Evolutionary conservation across 2,888 invertebrate genomes (phyloP).

Genomic region (Endomychus coccineus): DNA sequence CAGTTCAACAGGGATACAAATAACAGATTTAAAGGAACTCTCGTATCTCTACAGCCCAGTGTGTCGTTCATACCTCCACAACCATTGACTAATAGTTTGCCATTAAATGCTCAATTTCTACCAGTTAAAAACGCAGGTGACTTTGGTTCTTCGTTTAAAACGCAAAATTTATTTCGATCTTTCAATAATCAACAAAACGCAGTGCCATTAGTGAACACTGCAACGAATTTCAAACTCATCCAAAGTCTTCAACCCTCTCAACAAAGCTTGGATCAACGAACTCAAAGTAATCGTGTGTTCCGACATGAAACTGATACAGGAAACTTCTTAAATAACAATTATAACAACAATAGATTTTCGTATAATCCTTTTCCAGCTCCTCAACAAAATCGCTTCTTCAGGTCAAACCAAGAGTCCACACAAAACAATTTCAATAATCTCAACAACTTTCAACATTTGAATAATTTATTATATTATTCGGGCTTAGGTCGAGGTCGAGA

Average conservation of each 20-base stretch:
- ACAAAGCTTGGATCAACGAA: constrained; percentile 4
- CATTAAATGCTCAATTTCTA: constrained; percentile 40
- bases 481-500: constrained; percentile 53
- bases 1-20: constrained; percentile 3
- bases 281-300: constrained; percentile 31
- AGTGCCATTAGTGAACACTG: no score
- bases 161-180: no score
- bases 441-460: constrained; percentile 52
- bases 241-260: constrained; percentile 1
- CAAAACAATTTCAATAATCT: constrained; percentile 15
- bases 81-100: constrained; percentile 33
- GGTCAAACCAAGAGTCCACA: constrained; percentile 28
- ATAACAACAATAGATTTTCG: constrained; percentile 5
- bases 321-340: constrained; percentile 29
- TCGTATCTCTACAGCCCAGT: constrained; percentile 49
- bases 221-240: no score
- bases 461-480: constrained; percentile 57
- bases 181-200: no score
- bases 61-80: constrained; percentile 39
- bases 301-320: constrained; percentile 39
- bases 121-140: constrained; percentile 35
- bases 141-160: no score
- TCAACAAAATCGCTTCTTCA: constrained; percentile 25
- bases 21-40: constrained; percentile 16
- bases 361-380: constrained; percentile 4